A percentile compares a stretch with the other conserved stretches of the same genome.
Conservation (phyloP, 92 coral and sea anemone genomes). For the Scolanthus callimorphus region DNA sequence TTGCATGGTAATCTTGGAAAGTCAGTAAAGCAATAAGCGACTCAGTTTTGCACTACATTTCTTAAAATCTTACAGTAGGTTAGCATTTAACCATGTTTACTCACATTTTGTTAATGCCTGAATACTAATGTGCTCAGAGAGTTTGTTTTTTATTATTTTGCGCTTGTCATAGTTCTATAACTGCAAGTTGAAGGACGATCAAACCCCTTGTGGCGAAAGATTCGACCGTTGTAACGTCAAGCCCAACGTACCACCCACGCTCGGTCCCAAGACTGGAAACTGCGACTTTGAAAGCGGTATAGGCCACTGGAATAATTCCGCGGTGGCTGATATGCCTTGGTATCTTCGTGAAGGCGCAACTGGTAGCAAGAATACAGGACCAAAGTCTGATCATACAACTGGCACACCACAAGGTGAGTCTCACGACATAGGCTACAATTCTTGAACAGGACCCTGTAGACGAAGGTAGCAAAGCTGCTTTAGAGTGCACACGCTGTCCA, state of each 20-base stretch:
- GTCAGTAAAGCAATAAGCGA: too few species aligned
- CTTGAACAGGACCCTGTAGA: too few species aligned
- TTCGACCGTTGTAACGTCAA: constrained; percentile 42
- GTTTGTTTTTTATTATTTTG: too few species aligned
- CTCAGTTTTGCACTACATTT: too few species aligned
- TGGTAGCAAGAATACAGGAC: constrained; percentile 69
- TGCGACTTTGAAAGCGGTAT: constrained; percentile 82
- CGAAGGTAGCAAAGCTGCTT: too few species aligned
- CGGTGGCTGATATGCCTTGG: constrained; percentile 91
- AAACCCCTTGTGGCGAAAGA: constrained; percentile 47
- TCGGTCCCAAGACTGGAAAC: constrained; percentile 64
- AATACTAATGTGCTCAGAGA: too few species aligned
- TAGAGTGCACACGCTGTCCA: too few species aligned
- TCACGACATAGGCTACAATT: too few species aligned
- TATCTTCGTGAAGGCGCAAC: constrained; percentile 70
- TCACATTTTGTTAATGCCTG: too few species aligned
- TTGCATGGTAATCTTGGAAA: too few species aligned
- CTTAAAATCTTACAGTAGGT: too few species aligned
- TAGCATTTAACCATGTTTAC: too few species aligned
- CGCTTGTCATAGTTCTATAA: constrained; percentile 68
- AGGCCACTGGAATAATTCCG: constrained; percentile 88
- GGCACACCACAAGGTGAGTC: constrained; percentile 67
- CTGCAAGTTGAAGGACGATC: constrained; percentile 45
- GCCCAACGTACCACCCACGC: constrained; percentile 66
- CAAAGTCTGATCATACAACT: constrained; percentile 72